These are phyloP conservation scores for Trilocha varians DNA, from an alignment of 2,888 invertebrate genomes.

Conservation along the genomic window DNA sequence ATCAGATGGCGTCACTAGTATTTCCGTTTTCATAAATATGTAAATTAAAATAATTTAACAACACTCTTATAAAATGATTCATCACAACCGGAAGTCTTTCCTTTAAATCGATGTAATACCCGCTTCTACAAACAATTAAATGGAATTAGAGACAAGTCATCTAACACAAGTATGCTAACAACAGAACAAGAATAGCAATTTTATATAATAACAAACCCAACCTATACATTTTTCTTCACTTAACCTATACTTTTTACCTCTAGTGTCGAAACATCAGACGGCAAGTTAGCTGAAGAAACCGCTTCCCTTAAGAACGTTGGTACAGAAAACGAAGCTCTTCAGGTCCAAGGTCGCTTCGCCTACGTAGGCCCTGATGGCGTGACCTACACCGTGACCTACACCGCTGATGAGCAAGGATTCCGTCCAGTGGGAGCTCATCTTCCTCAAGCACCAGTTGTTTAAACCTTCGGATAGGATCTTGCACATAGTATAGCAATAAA, in stretches of 20 bases:
- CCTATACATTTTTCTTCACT: no score
- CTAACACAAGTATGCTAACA: no score
- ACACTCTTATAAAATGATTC: no score
- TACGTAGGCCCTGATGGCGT: conserved; percentile 61
- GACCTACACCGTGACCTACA: conserved; percentile 56
- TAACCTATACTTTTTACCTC: conserved; percentile 3
- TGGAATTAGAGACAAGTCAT: no score
- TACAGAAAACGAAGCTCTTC: conserved; percentile 51
- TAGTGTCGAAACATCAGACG: conserved; percentile 52
- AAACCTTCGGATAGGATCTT: conserved; percentile 9
- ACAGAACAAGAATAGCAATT: no score
- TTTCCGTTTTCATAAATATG: no score
- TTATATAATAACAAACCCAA: no score
- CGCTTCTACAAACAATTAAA: no score
- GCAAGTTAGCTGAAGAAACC: conserved; percentile 30
- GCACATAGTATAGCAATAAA: conserved; percentile 19
- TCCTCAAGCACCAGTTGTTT: not conserved
- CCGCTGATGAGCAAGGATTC: conserved; percentile 70
- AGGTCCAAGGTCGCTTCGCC: conserved; percentile 60
- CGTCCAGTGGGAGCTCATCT: conserved; percentile 31
- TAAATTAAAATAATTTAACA: no score
- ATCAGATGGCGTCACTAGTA: no score
- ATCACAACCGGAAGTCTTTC: no score
- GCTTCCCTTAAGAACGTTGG: conserved; percentile 56
- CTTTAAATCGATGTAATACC: no score